Evolutionary conservation across 2,888 invertebrate genomes (phyloP).

Genomic region (Leucophora obtusa): DNA sequence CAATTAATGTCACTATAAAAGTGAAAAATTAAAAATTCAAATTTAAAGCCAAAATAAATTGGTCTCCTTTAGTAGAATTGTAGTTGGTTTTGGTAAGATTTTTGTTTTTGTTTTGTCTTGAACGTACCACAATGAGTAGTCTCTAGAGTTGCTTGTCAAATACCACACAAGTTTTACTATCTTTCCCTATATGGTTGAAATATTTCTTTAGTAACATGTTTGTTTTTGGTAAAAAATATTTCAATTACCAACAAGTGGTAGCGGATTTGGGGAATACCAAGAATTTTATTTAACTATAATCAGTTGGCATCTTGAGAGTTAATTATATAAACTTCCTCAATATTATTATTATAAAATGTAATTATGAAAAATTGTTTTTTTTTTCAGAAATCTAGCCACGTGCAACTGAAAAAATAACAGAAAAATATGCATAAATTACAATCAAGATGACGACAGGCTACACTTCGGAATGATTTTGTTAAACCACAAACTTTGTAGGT

Average conservation of each 20-base stretch:
- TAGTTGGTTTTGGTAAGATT: background rate
- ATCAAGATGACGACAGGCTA: conserved; percentile 40
- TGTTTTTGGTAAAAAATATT: conserved; percentile 56
- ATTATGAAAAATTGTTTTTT: conserved; percentile 16
- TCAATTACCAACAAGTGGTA: conserved; percentile 59
- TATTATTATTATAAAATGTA: background rate
- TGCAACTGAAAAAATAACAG: conserved; percentile 43
- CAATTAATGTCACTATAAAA: too few species aligned
- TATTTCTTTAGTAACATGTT: conserved; percentile 40
- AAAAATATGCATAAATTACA: conserved; percentile 57
- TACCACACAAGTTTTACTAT: conserved; percentile 27
- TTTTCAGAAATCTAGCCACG: conserved; percentile 47
- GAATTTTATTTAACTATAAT: conserved; percentile 31
- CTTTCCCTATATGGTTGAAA: conserved; percentile 32
- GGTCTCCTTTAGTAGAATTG: background rate
- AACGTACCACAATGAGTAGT: conserved; percentile 50
- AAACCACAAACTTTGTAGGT: conserved; percentile 21
- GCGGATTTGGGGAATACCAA: conserved; percentile 30
- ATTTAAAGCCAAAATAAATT: background rate
- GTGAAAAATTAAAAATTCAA: too few species aligned
- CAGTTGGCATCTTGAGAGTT: conserved; percentile 27
- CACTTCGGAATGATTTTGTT: conserved; percentile 11
- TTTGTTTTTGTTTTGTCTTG: conserved; percentile 23
- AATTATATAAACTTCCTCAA: conserved; percentile 39
- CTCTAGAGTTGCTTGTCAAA: conserved; percentile 66